Conservation (phyloP, 2,797 vertebrate genomes). For the Betta splendens region DNA sequence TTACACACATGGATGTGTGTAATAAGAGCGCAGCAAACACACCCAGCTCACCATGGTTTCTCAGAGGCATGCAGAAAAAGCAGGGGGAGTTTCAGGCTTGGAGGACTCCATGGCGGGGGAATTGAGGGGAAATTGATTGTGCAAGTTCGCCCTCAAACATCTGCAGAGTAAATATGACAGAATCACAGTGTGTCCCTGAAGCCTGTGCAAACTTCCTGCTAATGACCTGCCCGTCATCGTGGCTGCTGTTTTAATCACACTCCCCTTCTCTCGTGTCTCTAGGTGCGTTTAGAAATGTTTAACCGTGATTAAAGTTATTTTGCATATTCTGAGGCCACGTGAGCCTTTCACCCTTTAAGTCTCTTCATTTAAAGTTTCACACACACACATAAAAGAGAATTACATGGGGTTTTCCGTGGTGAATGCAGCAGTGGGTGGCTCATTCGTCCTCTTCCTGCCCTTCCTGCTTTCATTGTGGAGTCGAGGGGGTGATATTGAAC, state of each 20-base stretch:
- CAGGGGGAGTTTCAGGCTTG: slow-evolving; percentile 41
- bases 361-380: slow-evolving; percentile 53
- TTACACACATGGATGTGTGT: slow-evolving; percentile 63
- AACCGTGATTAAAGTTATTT: not conserved
- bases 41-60: slow-evolving; percentile 75
- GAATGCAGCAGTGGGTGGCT: slow-evolving; percentile 76
- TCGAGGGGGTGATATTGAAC: slow-evolving; percentile 71
- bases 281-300: not conserved
- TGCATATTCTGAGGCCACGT: not conserved
- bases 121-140: slow-evolving; percentile 77
- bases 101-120: slow-evolving; percentile 57
- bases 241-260: slow-evolving; percentile 25
- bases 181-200: slow-evolving; percentile 53
- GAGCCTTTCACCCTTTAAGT: slow-evolving; percentile 16
- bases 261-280: slow-evolving; percentile 2
- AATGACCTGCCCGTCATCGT: slow-evolving; percentile 32
- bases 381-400: slow-evolving; percentile 27
- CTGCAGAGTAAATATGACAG: slow-evolving; percentile 72
- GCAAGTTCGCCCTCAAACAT: slow-evolving; percentile 77
- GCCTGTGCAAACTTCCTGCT: slow-evolving; percentile 20
- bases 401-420: slow-evolving; percentile 53
- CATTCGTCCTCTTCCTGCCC: slow-evolving; percentile 75
- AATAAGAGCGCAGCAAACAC: slow-evolving; percentile 69
- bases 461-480: slow-evolving; percentile 75
- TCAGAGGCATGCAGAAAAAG: slow-evolving; percentile 64